Evolutionary conservation across 2,113 vertebrate species (phyloP).

Genomic region (Sinocyclocheilus anshuiensis): DNA sequence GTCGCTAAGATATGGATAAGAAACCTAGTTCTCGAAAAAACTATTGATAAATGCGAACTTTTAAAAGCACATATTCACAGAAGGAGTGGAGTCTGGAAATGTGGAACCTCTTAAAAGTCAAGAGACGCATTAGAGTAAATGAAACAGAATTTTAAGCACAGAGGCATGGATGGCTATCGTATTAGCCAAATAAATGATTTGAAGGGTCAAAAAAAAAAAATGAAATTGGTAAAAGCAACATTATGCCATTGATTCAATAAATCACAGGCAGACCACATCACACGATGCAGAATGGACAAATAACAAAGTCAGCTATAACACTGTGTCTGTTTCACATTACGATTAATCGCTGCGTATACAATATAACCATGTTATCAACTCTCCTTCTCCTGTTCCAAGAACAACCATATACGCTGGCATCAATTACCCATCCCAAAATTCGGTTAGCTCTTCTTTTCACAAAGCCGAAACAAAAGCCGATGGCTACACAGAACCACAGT

Average conservation of each 20-base stretch:
- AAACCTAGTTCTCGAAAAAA: slow-evolving; percentile 42
- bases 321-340: slow-evolving; percentile 56
- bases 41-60: slow-evolving; percentile 49
- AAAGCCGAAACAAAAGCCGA: slow-evolving; percentile 73
- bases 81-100: background rate
- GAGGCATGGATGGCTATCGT: background rate
- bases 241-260: slow-evolving; percentile 55
- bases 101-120: background rate
- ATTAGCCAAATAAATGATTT: background rate
- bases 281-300: slow-evolving; percentile 45
- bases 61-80: slow-evolving; percentile 34
- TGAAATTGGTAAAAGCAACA: slow-evolving; percentile 55
- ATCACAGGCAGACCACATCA: slow-evolving; percentile 44
- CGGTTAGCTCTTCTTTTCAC: slow-evolving; percentile 73
- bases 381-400: slow-evolving; percentile 57
- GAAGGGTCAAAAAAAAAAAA: slow-evolving; percentile 24
- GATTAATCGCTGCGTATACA: slow-evolving; percentile 43
- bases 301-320: slow-evolving; percentile 46
- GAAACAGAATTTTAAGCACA: background rate
- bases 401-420: slow-evolving; percentile 58
- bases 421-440: slow-evolving; percentile 77
- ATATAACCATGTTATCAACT: slow-evolving; percentile 59
- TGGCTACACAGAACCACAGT: slow-evolving; percentile 76
- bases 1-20: slow-evolving; percentile 55
- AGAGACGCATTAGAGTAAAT: background rate